phyloP scores from a whole-genome alignment of 2,113 vertebrate species.

The Scalopus aquaticus region DNA sequence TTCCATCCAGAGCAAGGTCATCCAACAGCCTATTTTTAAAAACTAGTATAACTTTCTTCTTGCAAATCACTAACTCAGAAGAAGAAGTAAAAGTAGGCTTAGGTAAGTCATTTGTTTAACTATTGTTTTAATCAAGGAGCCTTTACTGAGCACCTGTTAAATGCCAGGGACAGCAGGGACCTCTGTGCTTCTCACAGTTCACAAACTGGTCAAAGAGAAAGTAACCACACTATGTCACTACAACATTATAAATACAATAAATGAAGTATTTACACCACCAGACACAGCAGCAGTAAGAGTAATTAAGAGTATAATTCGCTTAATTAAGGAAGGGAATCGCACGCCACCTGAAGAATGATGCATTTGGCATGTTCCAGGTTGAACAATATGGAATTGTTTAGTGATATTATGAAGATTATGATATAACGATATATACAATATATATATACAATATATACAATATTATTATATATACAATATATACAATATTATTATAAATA shows the following conservation, averaged over 20 bases:
- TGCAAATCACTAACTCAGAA: not conserved
- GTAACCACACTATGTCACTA: not conserved
- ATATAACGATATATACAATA: not conserved
- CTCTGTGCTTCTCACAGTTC: not conserved
- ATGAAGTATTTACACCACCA: not conserved
- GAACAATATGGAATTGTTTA: not conserved
- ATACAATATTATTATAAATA: no score
- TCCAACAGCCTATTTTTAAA: not conserved
- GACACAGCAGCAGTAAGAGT: fast-evolving
- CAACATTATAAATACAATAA: not conserved
- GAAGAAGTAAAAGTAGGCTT: not conserved
- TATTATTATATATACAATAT: no score
- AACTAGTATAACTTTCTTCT: not conserved
- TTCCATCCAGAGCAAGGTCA: not conserved
- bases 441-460: no score
- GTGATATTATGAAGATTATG: not conserved
- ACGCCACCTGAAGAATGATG: not conserved
- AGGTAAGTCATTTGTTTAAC: not conserved
- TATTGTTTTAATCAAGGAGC: not conserved
- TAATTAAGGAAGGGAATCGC: not conserved
- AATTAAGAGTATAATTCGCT: no score
- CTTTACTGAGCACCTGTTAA: not conserved
- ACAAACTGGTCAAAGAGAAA: not conserved
- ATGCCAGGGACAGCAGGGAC: not conserved
- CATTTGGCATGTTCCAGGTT: not conserved